Conservation (phyloP, 2,888 invertebrate genomes). For the Dione juno region DNA sequence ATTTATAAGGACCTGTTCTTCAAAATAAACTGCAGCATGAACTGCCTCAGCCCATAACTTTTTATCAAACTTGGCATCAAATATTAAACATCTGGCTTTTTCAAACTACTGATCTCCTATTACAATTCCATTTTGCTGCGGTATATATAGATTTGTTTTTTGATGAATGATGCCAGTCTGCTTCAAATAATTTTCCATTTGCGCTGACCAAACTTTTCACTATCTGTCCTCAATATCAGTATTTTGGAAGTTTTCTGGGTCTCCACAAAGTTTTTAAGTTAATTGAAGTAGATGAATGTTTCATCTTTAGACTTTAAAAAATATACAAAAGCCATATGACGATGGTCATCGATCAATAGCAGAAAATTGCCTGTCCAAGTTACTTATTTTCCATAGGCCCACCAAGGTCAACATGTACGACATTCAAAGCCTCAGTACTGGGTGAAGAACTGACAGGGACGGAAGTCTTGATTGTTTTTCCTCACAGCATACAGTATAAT, state of each 20-base stretch:
- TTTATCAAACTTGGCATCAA: conserved; percentile 19
- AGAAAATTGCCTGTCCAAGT: conserved; percentile 9
- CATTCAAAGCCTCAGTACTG: not conserved
- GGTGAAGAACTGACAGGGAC: not conserved
- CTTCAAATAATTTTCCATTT: conserved; percentile 33
- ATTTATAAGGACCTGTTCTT: conserved; percentile 19
- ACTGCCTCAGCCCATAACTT: conserved; percentile 32
- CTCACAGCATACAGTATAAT: conserved; percentile 7
- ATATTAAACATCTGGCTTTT: too few species aligned
- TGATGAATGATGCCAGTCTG: conserved; percentile 33
- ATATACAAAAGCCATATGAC: too few species aligned
- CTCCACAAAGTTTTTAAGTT: not conserved
- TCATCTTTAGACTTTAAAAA: too few species aligned
- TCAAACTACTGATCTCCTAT: conserved; percentile 3
- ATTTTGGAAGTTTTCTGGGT: conserved; percentile 19
- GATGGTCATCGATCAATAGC: too few species aligned
- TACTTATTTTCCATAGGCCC: conserved; percentile 36
- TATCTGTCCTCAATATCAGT: conserved; percentile 31
- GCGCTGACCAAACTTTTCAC: conserved; percentile 31
- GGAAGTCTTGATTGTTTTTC: conserved; percentile 3
- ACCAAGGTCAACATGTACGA: conserved; percentile 23
- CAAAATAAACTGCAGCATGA: conserved; percentile 32
- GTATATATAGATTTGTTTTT: conserved; percentile 10
- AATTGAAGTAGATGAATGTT: too few species aligned
- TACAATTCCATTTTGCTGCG: conserved; percentile 14